Conservation (phyloP, 37 sponge, comb jelly and placozoan species). For the Hormiphora californensis region DNA sequence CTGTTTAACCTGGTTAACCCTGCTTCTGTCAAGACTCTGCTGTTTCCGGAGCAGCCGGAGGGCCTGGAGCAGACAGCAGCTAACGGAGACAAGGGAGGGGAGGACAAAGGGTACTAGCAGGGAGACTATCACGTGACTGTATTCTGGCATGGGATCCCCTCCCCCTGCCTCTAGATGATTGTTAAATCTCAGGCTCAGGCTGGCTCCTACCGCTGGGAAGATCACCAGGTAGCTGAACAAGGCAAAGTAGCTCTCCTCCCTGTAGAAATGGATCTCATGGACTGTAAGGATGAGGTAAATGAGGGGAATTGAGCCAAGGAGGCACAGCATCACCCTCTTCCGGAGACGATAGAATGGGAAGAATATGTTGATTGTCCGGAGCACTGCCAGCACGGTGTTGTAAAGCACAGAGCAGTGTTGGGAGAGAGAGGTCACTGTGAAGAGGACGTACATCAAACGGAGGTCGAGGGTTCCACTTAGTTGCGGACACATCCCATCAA, state of each 20-base stretch:
- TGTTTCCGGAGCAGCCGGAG: neutral
- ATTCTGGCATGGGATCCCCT: neutral
- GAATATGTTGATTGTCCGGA: constrained; percentile 6
- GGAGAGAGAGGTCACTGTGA: neutral
- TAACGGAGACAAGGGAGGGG: neutral
- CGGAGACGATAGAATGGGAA: neutral
- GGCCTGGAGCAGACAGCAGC: neutral
- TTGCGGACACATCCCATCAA: too few relatives aligned
- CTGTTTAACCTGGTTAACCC: neutral
- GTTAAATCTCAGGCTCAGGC: neutral
- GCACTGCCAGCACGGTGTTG: neutral
- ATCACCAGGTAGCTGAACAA: constrained; percentile 11
- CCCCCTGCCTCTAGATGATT: neutral
- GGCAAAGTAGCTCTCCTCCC: neutral
- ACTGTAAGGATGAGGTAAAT: neutral
- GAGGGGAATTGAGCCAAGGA: neutral
- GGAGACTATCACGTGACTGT: constrained; percentile 19
- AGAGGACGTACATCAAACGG: neutral
- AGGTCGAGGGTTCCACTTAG: neutral
- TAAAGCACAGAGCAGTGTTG: neutral
- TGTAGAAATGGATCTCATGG: neutral
- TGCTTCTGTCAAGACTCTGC: neutral
- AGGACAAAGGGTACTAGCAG: constrained; percentile 4
- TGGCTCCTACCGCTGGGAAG: constrained; percentile 13
- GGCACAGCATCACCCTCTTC: neutral